Evolutionary conservation across 2,797 vertebrate species (phyloP), one percentile per base, ranked within the genome.

Genomic region (Sebastes trivittatus): DNA sequence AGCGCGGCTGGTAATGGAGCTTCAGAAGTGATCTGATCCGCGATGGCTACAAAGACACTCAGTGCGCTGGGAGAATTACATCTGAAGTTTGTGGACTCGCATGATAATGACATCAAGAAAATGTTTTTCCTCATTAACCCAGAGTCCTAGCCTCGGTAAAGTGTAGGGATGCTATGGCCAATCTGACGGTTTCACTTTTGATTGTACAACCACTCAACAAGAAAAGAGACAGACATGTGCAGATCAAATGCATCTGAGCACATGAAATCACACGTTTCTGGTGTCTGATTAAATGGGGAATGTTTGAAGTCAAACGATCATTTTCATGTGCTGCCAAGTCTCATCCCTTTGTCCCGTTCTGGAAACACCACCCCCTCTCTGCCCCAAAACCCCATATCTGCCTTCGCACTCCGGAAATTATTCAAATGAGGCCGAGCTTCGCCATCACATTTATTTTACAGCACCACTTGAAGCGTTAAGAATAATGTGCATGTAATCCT

Each of bases 401-500:
- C 72, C 76, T 84, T 78, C 20, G 64, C 88, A 82, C 90, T 87
- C 82, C 16, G 69, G 66, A 92, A 93, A 92, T 93, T 94, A 95
- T 96, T 94, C 78, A 94, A 95, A 95, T 92, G 73, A 88, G 72
- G 70, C 80, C 5, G 3, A 55, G 77, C 88, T 90, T 61, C 20
- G 59, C 84, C 71, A 56, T 77, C 77, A 55, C 75, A 83, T 93
- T 88, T 87, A 88, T 95, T 95, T 94, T 88, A 89, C 88, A 86
- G 88, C 86, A 32, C 87, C 85, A 93, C 89, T 93, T 92, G 87
- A 95, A 91, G 82, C 69, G 25, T 75, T 69, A 75, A 90, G 83
- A 91, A 82, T 88, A 93, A 91, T 46, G 55, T 55, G 86, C 90
- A 82, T 93, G 90, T 91, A 94, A 95, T 94, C 88, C 70, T 73